These are phyloP conservation scores for Micromussa lordhowensis DNA, from an alignment of 92 coral and sea anemone species.

Conservation along the genomic window DNA sequence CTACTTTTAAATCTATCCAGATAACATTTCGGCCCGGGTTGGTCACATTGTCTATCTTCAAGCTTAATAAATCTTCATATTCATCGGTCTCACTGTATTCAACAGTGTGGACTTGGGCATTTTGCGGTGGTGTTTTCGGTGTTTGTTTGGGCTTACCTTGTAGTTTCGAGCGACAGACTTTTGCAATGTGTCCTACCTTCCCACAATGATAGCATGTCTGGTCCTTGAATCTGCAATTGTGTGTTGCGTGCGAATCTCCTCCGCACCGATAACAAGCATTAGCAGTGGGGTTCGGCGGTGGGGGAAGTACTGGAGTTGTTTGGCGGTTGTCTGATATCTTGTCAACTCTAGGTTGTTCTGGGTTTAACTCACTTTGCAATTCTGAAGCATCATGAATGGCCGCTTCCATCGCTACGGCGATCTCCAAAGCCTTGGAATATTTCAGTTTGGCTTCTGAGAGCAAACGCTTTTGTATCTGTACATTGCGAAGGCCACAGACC, in stretches of 20 bases:
- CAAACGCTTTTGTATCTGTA: conserved; percentile 8
- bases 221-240: too few relatives aligned
- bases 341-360: conserved; percentile 8
- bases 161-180: neutral
- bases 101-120: neutral
- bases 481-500: conserved; percentile 6
- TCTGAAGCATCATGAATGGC: neutral
- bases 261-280: neutral
- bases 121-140: neutral
- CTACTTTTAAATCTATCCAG: neutral
- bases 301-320: neutral
- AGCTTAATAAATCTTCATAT: too few relatives aligned
- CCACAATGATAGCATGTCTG: too few relatives aligned
- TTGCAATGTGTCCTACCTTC: too few relatives aligned
- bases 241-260: too few relatives aligned
- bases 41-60: neutral
- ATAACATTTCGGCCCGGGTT: neutral
- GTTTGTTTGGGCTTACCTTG: neutral
- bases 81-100: too few relatives aligned
- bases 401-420: neutral
- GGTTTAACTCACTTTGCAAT: neutral
- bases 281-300: conserved; percentile 1
- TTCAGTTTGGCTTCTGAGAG: conserved; percentile 2
- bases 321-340: neutral
- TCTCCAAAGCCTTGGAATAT: conserved; percentile 5